Evolutionary conservation across 2,797 vertebrate genomes (phyloP).

Genomic region (Prionace glauca): DNA sequence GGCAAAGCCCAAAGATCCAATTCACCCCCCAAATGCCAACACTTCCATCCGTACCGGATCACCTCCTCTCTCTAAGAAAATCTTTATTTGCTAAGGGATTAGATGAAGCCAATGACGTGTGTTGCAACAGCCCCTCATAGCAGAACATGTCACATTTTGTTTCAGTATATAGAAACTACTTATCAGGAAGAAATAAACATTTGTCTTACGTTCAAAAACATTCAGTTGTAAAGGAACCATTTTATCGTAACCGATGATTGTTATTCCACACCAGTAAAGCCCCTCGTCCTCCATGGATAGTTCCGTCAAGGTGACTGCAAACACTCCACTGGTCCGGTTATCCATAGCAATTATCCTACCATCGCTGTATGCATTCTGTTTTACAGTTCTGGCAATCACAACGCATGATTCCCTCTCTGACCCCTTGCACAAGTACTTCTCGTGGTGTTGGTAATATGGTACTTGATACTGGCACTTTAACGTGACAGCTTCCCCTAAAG

Average conservation of each 20-base stretch:
- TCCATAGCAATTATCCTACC: background rate
- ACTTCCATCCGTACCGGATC: background rate
- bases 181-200: background rate
- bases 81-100: background rate
- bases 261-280: slow-evolving; percentile 6
- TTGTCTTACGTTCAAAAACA: background rate
- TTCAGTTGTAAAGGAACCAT: background rate
- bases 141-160: background rate
- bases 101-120: background rate
- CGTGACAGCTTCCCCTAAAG: background rate
- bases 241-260: background rate
- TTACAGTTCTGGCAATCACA: background rate
- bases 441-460: background rate
- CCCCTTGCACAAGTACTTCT: slow-evolving; percentile 16
- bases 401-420: background rate
- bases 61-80: background rate
- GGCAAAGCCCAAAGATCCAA: background rate
- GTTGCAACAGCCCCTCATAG: too few species aligned
- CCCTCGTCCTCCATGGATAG: background rate
- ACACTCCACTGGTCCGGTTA: background rate
- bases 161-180: background rate
- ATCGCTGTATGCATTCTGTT: background rate
- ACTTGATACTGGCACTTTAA: background rate
- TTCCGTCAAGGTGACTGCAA: background rate
- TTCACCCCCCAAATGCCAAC: background rate